phyloP scores from a whole-genome alignment of 1,140 invertebrate genomes.

The Pectinophora gossypiella region DNA sequence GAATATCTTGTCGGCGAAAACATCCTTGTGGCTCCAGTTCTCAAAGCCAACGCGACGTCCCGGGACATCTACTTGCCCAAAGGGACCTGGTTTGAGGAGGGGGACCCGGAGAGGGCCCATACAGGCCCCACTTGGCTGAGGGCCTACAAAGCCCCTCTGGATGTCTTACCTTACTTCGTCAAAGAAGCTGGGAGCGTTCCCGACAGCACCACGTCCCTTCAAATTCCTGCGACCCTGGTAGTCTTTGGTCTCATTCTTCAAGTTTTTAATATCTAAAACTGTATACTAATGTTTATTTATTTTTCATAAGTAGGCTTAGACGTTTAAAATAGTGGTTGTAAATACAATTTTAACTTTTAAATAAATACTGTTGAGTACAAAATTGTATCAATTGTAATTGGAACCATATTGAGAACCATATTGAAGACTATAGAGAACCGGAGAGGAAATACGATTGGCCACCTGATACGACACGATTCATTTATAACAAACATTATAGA shows the following conservation, averaged over 20 bases:
- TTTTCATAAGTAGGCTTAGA: no score
- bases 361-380: no score
- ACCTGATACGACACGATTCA: no score
- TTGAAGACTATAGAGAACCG: no score
- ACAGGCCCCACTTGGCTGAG: slow-evolving; percentile 80
- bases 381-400: no score
- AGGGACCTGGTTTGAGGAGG: slow-evolving; percentile 80
- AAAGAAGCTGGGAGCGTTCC: slow-evolving; percentile 18
- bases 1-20: slow-evolving; percentile 90
- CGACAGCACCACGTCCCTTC: slow-evolving; percentile 11
- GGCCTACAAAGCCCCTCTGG: slow-evolving; percentile 80
- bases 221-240: slow-evolving; percentile 18
- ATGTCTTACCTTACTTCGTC: slow-evolving; percentile 81
- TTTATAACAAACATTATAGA: no score
- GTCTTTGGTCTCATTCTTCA: slow-evolving; percentile 22
- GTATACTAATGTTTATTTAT: no score
- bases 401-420: no score
- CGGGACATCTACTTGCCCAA: slow-evolving; percentile 87
- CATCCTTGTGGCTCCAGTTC: slow-evolving; percentile 90
- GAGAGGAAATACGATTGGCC: no score
- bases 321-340: no score
- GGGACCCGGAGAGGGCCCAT: slow-evolving; percentile 54
- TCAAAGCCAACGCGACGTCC: slow-evolving; percentile 78
- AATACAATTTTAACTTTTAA: no score
- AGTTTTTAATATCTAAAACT: slow-evolving; percentile 19